Evolutionary conservation across 2,888 invertebrate genomes (phyloP).

Genomic region (Julus scanicus): DNA sequence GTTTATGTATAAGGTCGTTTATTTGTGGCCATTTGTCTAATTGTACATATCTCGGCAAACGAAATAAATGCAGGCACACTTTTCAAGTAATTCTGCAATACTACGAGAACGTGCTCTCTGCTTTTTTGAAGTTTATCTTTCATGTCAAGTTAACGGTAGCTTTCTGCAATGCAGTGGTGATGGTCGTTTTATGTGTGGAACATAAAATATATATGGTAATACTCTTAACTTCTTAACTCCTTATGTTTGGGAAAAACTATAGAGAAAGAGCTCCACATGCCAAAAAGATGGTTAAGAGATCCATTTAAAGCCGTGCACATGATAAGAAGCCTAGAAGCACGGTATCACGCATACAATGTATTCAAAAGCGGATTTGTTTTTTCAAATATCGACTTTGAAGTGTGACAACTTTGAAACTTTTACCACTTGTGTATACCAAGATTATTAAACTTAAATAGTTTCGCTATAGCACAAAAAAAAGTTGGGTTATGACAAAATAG

Average conservation of each 20-base stretch:
- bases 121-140: not conserved
- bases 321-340: not conserved
- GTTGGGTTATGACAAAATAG: too few relatives aligned
- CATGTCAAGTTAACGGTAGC: not conserved
- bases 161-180: not conserved
- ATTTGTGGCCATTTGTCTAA: too few relatives aligned
- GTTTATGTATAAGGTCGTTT: too few relatives aligned
- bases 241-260: slow-evolving; percentile 4
- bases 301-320: not conserved
- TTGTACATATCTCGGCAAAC: not conserved
- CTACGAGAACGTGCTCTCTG: not conserved
- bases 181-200: slow-evolving; percentile 20
- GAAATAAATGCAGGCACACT: not conserved
- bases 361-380: not conserved
- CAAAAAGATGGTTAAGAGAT: not conserved
- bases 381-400: slow-evolving; percentile 25
- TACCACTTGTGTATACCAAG: too few relatives aligned
- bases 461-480: too few relatives aligned
- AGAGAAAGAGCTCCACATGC: not conserved
- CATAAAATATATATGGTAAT: slow-evolving; percentile 13
- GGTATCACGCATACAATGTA: not conserved
- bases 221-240: slow-evolving; percentile 1
- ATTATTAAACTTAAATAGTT: too few relatives aligned
- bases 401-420: too few relatives aligned
- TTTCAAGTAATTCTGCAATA: not conserved